Base-by-base conservation (phyloP, 2,113 vertebrate genomes). In the Psephotus haematonotus region DNA sequence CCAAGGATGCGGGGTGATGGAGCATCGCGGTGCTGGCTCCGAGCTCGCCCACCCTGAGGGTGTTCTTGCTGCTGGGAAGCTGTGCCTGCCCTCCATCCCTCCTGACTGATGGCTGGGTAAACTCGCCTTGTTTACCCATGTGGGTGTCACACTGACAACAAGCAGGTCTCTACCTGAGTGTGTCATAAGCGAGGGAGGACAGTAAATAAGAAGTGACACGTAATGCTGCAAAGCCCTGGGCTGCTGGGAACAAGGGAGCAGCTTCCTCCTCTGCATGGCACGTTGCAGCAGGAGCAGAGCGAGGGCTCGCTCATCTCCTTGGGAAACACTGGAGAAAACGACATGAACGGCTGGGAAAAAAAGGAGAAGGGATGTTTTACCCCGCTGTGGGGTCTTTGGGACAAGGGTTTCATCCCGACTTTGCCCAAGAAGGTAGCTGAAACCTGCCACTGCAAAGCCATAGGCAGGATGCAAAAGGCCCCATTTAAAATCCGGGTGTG, bases 91-190 rank as follows among this genome's bases (percentile, higher is more conserved):
- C 75, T 92, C 37, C 49, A 72, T 82, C 84, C 44, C 78, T 60
- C 74, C 63, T 91, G 96, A 94, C 3, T 76, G 96, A 97, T 53
- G 77, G 89, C 86, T 96, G 93, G 81, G 96, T 91, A 97, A 97
- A 95, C 95, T 75, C 24, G 1, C 78, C 85, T 62, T 96, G 93
- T 96, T 96, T 96, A 95, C 96, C 71, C 4, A 86, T 6, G 94
- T 91, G 94, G 96, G 95, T 96, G 96, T 96, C 96, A 78, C 52
- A 4, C 91, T 86, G 95, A 95, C 95, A 96, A 95, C 95, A 97
- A 96, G 68, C 95, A 84, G 91, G 89, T 92, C 77, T 71, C 81
- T 92, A 87, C 95, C 95, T 70, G 92, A 90, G 82, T 27, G 90
- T 97, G 96, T 95, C 93, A 96, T 62, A 52, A 6, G 91, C n/a